Base-by-base conservation (phyloP, 2,888 invertebrate species). In the Tinea semifulvella region DNA sequence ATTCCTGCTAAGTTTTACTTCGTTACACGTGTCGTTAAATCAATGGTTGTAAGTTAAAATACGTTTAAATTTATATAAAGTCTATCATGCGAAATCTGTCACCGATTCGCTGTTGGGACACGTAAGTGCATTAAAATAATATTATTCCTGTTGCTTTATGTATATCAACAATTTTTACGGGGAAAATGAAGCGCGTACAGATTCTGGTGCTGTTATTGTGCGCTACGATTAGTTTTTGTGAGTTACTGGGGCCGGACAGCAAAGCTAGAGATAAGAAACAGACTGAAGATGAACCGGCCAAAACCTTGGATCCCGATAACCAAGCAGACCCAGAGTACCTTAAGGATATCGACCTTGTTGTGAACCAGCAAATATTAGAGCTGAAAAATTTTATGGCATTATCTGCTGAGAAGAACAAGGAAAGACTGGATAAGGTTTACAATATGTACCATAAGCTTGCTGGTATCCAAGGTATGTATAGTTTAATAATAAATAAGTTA, bases 221-320 rank as follows among this genome's bases (percentile, higher is more conserved):
- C 20, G 28, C 25, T 16, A 13, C 28, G 6, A 7, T 43, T 16
- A 31, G 43, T 20, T 43, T 13, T 43, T 61, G 63, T n/a, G 73
- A 77, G 52, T 53, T 76, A 20, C 55, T 74, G 16, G 77, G 77
- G 0, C 79, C 77, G 3, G 68, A 67, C 47, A 58, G 64, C 25
- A 52, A 46, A 2, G 61, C 68, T 17, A 60, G 63, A 50, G 56
- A 54, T 18, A 28, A 49, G 19, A 62, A 65, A 0, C 63, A 70
- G 1, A 65, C 67, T 40, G 62, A 69, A 7, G 65, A 67, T 10
- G 54, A 60, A 43, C 51, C 52, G 18, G 56, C 57, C 27, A 47
- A 51, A 16, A 3, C 42, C 8, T 44, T 55, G 17, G 60, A 65
- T 20, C 51, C 52, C 1, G 63, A 59, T 27, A 46, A 52, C 22